Conservation (phyloP, 2,113 vertebrate species). For the Dromiciops gliroides region DNA sequence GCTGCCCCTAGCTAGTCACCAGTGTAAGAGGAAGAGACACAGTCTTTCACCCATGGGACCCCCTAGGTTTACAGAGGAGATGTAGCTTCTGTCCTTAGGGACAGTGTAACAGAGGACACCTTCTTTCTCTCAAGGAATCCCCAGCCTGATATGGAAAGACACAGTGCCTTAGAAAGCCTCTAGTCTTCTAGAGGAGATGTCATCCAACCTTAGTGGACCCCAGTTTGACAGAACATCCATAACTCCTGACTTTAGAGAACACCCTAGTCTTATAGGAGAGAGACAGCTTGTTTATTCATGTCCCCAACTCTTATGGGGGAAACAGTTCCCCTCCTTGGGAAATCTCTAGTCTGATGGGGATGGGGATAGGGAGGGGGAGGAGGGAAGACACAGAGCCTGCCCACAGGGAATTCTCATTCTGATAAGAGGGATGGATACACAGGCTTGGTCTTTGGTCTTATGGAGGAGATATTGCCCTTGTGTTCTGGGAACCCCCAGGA, state of each 20-base stretch:
- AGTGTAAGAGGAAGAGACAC: not conserved
- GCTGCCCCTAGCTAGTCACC: not conserved
- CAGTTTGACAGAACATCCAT: not conserved
- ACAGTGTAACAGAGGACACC: not conserved
- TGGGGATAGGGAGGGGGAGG: not conserved
- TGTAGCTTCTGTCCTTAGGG: not conserved
- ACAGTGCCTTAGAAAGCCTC: not conserved
- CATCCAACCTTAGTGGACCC: not conserved
- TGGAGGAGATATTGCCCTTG: not conserved
- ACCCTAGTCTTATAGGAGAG: not conserved
- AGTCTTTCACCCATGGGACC: not conserved
- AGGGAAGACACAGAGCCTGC: not conserved
- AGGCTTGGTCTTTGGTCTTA: not conserved
- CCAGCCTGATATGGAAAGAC: not conserved
- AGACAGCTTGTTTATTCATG: not conserved
- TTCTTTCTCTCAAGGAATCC: not conserved
- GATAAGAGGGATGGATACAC: not conserved
- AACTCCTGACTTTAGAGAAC: not conserved
- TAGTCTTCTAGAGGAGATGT: not conserved
- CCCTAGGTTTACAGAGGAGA: not conserved
- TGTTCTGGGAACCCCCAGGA: not conserved
- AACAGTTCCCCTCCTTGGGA: not conserved
- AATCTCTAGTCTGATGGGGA: not conserved
- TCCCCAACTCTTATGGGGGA: not conserved
- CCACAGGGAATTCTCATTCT: not conserved